phyloP scores from a whole-genome alignment of 2,797 vertebrate species.

The Karalla daura region DNA sequence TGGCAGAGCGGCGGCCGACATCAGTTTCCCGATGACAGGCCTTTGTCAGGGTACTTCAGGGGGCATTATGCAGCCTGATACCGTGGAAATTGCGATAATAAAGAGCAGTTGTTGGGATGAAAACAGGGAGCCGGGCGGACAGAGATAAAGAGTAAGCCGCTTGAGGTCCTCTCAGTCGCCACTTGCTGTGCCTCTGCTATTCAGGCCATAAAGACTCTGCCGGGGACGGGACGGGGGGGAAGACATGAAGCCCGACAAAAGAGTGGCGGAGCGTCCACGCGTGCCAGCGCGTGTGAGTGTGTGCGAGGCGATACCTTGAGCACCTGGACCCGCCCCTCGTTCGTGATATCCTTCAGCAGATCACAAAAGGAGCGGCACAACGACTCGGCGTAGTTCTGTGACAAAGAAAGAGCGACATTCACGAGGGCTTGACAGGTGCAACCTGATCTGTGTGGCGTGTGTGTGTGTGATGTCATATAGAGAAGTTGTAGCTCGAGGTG shows the following conservation, averaged over 20 bases:
- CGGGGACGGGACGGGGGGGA: background rate
- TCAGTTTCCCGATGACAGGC: background rate
- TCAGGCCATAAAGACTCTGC: background rate
- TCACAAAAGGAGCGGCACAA: slow-evolving; percentile 90
- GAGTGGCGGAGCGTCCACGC: too few species aligned
- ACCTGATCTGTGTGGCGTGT: too few species aligned
- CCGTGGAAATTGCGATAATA: background rate
- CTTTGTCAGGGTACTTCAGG: background rate
- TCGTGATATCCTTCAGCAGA: slow-evolving; percentile 89
- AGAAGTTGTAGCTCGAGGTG: too few species aligned
- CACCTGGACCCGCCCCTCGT: slow-evolving; percentile 93
- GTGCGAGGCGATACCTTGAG: slow-evolving; percentile 86
- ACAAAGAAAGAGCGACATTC: background rate
- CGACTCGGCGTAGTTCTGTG: slow-evolving; percentile 87
- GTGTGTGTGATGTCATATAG: too few species aligned
- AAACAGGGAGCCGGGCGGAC: background rate
- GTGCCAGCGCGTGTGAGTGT: background rate
- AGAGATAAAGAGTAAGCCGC: background rate
- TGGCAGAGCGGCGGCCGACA: background rate
- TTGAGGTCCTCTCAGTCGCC: background rate
- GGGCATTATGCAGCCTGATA: background rate
- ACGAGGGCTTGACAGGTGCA: background rate
- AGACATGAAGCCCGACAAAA: too few species aligned
- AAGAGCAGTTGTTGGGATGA: background rate
- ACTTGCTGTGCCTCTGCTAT: slow-evolving; percentile 2